A percentile compares a stretch with the other conserved stretches of the same genome.
Evolutionary conservation across 2,888 invertebrate species (phyloP).

Genomic region (Andrena flavipes): DNA sequence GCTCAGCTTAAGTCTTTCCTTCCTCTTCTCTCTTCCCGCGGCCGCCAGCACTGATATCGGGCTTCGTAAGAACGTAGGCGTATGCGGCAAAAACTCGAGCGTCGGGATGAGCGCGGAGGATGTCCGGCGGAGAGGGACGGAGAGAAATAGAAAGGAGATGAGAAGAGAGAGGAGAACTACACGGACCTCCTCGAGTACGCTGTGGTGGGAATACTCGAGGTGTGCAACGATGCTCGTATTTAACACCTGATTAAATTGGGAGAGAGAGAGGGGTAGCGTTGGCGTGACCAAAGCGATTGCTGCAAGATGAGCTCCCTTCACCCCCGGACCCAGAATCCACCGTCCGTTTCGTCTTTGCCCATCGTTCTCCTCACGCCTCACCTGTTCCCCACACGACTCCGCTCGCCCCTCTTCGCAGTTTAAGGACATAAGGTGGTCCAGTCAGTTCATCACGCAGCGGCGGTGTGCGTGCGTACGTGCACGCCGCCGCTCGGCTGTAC

Average conservation of each 20-base stretch:
- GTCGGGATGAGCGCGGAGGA: neutral
- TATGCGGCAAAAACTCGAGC: conserved; percentile 17
- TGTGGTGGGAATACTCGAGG: conserved; percentile 64
- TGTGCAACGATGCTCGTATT: conserved; percentile 81
- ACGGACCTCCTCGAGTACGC: conserved; percentile 27
- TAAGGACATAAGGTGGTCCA: conserved; percentile 77
- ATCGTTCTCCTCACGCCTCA: conserved; percentile 41
- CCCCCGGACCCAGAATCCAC: neutral
- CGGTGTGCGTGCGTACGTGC: conserved; percentile 29
- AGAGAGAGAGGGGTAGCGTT: conserved; percentile 71
- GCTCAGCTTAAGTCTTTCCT: conserved; percentile 40
- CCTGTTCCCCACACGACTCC: conserved; percentile 29
- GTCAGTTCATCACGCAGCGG: conserved; percentile 60
- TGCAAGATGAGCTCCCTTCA: conserved; percentile 74
- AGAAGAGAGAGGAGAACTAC: conserved; percentile 5
- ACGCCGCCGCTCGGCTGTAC: conserved; percentile 1
- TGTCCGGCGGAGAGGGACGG: neutral
- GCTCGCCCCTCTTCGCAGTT: conserved; percentile 67
- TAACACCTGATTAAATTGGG: conserved; percentile 83
- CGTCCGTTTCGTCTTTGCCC: conserved; percentile 44
- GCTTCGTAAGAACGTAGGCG: conserved; percentile 6
- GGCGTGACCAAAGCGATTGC: conserved; percentile 82
- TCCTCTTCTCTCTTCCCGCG: neutral
- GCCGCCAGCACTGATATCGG: neutral
- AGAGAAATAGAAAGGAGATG: neutral